Conservation (phyloP, 2,888 invertebrate species). For the Agriopis aurantiaria region DNA sequence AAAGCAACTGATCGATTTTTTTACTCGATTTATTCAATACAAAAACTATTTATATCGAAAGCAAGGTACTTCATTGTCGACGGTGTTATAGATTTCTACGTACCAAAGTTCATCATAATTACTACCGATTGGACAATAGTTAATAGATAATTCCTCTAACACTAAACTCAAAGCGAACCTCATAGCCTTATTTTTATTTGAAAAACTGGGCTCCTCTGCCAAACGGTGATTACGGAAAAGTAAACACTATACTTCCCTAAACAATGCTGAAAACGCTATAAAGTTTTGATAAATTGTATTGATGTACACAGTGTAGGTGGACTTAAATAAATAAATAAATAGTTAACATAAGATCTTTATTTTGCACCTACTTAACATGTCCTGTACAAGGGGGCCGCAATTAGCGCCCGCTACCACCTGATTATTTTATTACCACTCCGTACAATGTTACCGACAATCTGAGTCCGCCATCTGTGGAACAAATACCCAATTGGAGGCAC, state of each 20-base stretch:
- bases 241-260: not conserved
- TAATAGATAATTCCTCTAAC: not conserved
- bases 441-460: constrained; percentile 47
- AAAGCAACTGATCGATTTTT: constrained; percentile 43
- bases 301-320: no score
- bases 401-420: constrained; percentile 41
- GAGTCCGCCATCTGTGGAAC: constrained; percentile 47
- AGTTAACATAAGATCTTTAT: no score
- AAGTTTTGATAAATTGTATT: no score
- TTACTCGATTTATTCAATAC: constrained; percentile 32
- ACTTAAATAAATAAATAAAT: no score
- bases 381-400: constrained; percentile 23
- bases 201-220: no score
- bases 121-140: not conserved
- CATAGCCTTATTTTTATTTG: no score
- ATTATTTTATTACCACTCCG: constrained; percentile 48
- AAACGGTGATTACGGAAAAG: no score
- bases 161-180: no score
- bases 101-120: not conserved
- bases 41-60: constrained; percentile 32
- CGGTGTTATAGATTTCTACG: constrained; percentile 23
- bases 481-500: constrained; percentile 48
- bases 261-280: not conserved
- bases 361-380: not conserved
- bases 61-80: constrained; percentile 19